Evolutionary conservation across 2,797 vertebrate species (phyloP).

Genomic region (Zenarchopterus dispar): DNA sequence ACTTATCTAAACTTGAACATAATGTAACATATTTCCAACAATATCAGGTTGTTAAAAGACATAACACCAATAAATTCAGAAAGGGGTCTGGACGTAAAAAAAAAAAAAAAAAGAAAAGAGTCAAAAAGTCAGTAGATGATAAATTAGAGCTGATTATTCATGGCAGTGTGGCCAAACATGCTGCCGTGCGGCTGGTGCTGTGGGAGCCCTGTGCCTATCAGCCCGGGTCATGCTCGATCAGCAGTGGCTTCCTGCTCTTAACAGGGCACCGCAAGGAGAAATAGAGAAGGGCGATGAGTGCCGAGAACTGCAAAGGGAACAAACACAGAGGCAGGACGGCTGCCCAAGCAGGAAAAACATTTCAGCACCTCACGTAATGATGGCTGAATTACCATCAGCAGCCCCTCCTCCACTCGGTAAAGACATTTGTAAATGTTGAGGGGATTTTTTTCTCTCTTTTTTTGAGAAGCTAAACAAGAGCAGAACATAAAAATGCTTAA

Average conservation of each 20-base stretch:
- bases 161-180: slow-evolving; percentile 1
- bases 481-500: slow-evolving; percentile 33
- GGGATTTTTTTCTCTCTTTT: slow-evolving; percentile 10
- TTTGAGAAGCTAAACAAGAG: slow-evolving; percentile 21
- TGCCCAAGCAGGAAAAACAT: slow-evolving; percentile 71
- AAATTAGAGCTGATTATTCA: slow-evolving; percentile 24
- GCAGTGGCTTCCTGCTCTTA: slow-evolving; percentile 62
- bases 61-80: not conserved
- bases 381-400: slow-evolving; percentile 63
- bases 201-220: slow-evolving; percentile 26
- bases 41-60: not conserved
- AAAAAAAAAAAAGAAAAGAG: slow-evolving; percentile 11
- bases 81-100: not conserved
- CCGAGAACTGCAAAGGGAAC: slow-evolving; percentile 57
- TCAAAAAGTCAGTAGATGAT: slow-evolving; percentile 7
- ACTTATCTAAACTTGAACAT: not conserved
- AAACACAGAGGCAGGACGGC: slow-evolving; percentile 64
- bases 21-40: not conserved
- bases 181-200: slow-evolving; percentile 15
- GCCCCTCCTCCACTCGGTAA: slow-evolving; percentile 1
- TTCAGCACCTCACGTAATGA: slow-evolving; percentile 77
- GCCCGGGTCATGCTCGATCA: slow-evolving; percentile 47
- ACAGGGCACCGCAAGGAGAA: slow-evolving; percentile 33
- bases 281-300: slow-evolving; percentile 63
- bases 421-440: slow-evolving; percentile 19